These are phyloP conservation scores for Calidris pugnax DNA, from an alignment of 2,113 vertebrate genomes.

Conservation along the genomic window DNA sequence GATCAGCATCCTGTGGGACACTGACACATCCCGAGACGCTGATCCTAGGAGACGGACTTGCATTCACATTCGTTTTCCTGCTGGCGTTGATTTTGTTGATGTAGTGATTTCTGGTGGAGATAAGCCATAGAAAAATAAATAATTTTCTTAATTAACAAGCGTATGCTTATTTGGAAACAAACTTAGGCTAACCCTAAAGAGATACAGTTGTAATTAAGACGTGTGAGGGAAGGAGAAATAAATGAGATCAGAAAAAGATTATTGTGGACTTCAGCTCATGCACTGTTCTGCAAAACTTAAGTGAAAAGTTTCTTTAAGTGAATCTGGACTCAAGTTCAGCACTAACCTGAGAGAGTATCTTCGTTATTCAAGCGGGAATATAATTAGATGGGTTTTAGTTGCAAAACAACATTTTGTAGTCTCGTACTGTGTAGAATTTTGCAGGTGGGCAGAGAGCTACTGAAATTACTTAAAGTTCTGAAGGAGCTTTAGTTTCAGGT, in stretches of 20 bases:
- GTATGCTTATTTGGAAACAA: not conserved
- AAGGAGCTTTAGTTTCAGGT: not conserved
- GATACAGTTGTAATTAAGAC: not conserved
- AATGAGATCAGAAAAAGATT: not conserved
- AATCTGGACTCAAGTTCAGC: not conserved
- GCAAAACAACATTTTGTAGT: not conserved
- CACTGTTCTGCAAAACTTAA: not conserved
- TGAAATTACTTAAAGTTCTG: not conserved
- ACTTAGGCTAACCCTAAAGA: not conserved
- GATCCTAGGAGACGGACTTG: not conserved
- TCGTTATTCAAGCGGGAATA: not conserved
- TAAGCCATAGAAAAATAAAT: constrained; percentile 7
- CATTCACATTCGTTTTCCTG: not conserved
- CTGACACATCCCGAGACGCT: not conserved
- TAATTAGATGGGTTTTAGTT: not conserved
- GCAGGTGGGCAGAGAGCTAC: not conserved
- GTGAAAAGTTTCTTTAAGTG: not conserved
- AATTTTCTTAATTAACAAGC: not conserved
- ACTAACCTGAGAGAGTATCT: not conserved
- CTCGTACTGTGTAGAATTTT: not conserved
- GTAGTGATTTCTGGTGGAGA: not conserved
- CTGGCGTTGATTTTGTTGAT: not conserved
- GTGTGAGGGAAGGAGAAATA: not conserved
- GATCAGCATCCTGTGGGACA: not conserved
- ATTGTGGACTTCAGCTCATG: not conserved